A percentile compares a stretch with the other conserved stretches of the same genome.
Conservation (phyloP, 2,797 vertebrate species). For the Coluber constrictor region DNA sequence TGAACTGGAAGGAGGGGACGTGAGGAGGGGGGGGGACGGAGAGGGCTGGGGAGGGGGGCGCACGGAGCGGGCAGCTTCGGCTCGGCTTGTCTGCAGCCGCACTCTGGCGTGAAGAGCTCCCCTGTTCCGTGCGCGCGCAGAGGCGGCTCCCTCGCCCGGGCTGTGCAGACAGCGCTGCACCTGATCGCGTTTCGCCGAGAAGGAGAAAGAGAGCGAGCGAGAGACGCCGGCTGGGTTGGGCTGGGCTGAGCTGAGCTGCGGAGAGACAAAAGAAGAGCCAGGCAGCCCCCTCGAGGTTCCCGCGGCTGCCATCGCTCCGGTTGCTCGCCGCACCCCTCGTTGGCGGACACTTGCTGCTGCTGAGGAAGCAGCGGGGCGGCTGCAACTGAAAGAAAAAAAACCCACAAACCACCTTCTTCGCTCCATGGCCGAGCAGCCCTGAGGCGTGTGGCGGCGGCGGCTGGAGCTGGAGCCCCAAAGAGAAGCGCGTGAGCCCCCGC, state of each 20-base stretch:
- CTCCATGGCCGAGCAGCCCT: conserved; percentile 51
- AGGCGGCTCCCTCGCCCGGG: background rate
- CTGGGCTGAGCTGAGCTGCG: background rate
- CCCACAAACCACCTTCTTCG: conserved; percentile 27
- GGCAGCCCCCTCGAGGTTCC: conserved; percentile 1
- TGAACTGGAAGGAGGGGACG: background rate
- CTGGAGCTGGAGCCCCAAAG: conserved; percentile 41
- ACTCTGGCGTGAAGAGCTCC: background rate
- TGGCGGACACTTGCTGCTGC: conserved; percentile 25
- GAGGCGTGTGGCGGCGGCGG: conserved; percentile 9
- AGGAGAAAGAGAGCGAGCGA: background rate
- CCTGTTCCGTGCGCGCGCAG: background rate
- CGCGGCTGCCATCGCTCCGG: conserved; percentile 22
- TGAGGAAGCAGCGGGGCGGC: background rate
- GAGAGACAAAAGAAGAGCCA: conserved; percentile 33
- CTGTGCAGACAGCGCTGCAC: background rate
- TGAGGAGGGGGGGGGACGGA: background rate
- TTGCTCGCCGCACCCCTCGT: background rate
- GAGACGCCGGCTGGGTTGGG: background rate
- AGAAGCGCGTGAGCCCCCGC: conserved; percentile 47
- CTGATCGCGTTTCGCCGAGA: background rate
- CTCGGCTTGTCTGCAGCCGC: conserved; percentile 6
- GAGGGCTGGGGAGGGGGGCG: background rate
- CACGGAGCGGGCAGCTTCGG: conserved; percentile 25
- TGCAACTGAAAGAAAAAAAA: conserved; percentile 24